Base-by-base conservation (phyloP, 2,888 invertebrate genomes). In the Panorpa germanica region DNA sequence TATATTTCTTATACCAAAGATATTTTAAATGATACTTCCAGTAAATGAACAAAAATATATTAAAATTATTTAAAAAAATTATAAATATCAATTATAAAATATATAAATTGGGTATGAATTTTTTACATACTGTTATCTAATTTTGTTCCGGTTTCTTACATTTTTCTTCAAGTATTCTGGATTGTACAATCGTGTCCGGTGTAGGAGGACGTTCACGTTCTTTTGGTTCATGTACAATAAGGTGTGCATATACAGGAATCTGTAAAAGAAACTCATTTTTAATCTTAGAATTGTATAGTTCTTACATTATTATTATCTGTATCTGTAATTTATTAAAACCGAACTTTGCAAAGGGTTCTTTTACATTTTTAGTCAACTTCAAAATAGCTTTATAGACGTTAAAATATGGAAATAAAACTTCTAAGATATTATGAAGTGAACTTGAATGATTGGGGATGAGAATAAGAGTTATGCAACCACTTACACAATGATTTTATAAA, bases 241-340 rank as follows among this genome's bases (percentile, higher is more conserved):
- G 54, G 52, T 76, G 73, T 34, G 63, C 49, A 52, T 72, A 76
- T 37, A 76, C 63, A 31, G 76, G 74, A 49, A 74, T 74, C 70
- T 71, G 36, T 27, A 50, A 44, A 28, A 14, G 33, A 34, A 30
- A 26, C n/a, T n/a, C n/a, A n/a, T n/a, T 28, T 16, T 18, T 23
- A 16, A 26, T 14, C 30, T 9, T n/a, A 6, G 5, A 31, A 8
- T 6, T 18, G 11, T 15, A 18, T 4, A 26, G 4, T 14, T 8
- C 6, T 5, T 9, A 6, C n/a, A 2, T 7, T 10, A 18, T 13
- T 4, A 13, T 4, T 12, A 28, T 28, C 10, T 8, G n/a, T 8
- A n/a, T n/a, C n/a, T n/a, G n/a, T n/a, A n/a, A n/a, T n/a, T n/a
- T n/a, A n/a, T n/a, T n/a, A n/a, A n/a, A n/a, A n/a, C n/a, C n/a